Evolutionary conservation across 2,888 invertebrate genomes (phyloP).

Genomic region (Leucoma salicis): DNA sequence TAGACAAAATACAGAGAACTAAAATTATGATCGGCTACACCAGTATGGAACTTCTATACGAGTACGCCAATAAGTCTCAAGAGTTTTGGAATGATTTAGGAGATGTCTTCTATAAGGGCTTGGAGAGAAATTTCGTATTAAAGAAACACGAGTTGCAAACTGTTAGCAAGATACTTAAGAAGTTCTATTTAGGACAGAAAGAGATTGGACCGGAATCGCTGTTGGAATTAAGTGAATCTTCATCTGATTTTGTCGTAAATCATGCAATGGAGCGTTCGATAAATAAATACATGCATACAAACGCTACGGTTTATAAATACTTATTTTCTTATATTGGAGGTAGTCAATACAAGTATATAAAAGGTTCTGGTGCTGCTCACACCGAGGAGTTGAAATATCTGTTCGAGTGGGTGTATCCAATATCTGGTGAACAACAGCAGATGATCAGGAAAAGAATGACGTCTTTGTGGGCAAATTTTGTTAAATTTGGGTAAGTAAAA

Average conservation of each 20-base stretch:
- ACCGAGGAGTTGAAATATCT: slow-evolving; percentile 48
- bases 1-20: slow-evolving; percentile 27
- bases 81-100: slow-evolving; percentile 21
- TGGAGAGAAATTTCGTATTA: slow-evolving; percentile 18
- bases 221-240: slow-evolving; percentile 39
- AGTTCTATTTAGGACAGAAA: slow-evolving; percentile 41
- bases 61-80: slow-evolving; percentile 33
- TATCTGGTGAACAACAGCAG: slow-evolving; percentile 35
- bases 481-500: slow-evolving; percentile 49
- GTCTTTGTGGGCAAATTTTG: slow-evolving; percentile 53
- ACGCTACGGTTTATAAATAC: slow-evolving; percentile 40
- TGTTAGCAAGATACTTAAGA: slow-evolving; percentile 27
- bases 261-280: slow-evolving; percentile 44
- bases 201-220: slow-evolving; percentile 31
- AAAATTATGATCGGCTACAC: slow-evolving; percentile 50
- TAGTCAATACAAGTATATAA: slow-evolving; percentile 36
- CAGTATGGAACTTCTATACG: slow-evolving; percentile 44
- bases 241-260: slow-evolving; percentile 42
- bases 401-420: slow-evolving; percentile 30
- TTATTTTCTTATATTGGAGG: slow-evolving; percentile 44
- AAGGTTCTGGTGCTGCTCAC: slow-evolving; percentile 43
- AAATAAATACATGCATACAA: slow-evolving; percentile 38
- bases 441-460: slow-evolving; percentile 48
- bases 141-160: slow-evolving; percentile 16
- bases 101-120: slow-evolving; percentile 14